Evolutionary conservation across 2,888 invertebrate genomes (phyloP).

Genomic region (Thymelicus lineola): DNA sequence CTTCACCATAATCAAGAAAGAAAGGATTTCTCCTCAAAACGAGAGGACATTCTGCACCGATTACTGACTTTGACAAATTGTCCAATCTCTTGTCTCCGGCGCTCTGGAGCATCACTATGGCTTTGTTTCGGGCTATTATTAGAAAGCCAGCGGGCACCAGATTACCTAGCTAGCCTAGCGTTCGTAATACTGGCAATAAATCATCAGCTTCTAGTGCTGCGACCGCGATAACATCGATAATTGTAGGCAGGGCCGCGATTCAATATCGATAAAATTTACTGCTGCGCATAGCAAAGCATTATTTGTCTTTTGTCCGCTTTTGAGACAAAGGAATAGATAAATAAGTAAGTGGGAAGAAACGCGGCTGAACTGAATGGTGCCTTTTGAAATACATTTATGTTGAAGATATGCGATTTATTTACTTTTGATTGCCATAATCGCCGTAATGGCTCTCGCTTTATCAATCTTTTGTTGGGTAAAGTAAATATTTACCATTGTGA

Average conservation of each 20-base stretch:
- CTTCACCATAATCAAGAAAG: not conserved
- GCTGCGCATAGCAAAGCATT: constrained; percentile 28
- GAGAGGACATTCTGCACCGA: constrained; percentile 5
- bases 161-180: constrained; percentile 35
- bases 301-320: constrained; percentile 38
- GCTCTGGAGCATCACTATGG: constrained; percentile 2
- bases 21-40: constrained; percentile 6
- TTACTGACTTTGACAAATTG: constrained; percentile 36
- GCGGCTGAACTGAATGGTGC: constrained; percentile 21
- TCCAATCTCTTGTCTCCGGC: constrained; percentile 10
- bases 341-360: constrained; percentile 30
- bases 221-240: constrained; percentile 52
- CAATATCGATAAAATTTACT: constrained; percentile 37
- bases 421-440: not conserved
- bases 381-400: constrained; percentile 23
- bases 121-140: constrained; percentile 36
- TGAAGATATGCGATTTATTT: constrained; percentile 5
- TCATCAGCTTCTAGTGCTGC: constrained; percentile 31
- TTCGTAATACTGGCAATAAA: constrained; percentile 34
- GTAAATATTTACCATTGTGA: not conserved
- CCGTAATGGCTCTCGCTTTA: not conserved
- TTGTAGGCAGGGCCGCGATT: constrained; percentile 43
- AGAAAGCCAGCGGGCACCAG: constrained; percentile 31
- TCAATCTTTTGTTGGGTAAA: not conserved
- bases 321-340: constrained; percentile 37